Evolutionary conservation across 2,797 vertebrate species (phyloP).

Genomic region (Trachops cirrhosus): DNA sequence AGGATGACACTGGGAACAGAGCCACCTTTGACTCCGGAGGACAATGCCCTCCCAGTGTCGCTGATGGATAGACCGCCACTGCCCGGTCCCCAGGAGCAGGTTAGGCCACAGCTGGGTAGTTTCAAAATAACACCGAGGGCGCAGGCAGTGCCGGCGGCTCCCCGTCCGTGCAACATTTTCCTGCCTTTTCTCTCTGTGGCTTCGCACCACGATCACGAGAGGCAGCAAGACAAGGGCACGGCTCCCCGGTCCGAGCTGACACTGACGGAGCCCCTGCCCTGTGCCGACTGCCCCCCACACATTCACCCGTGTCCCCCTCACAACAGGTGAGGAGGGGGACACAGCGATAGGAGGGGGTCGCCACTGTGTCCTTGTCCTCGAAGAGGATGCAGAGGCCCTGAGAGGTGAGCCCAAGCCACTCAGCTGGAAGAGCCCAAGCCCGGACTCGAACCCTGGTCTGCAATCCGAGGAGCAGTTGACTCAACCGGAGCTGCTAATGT

Average conservation of each 20-base stretch:
- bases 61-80: not conserved
- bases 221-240: rapidly evolving
- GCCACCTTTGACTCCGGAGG: not conserved
- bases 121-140: rapidly evolving
- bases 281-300: rapidly evolving
- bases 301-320: not conserved
- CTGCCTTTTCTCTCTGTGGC: too few relatives aligned
- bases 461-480: not conserved
- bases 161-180: rapidly evolving
- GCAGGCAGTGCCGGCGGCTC: rapidly evolving
- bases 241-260: not conserved
- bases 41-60: not conserved
- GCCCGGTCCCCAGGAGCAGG: not conserved
- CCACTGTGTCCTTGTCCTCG: rapidly evolving
- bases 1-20: not conserved
- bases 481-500: not conserved
- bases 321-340: too few relatives aligned
- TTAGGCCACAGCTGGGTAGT: not conserved
- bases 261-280: rapidly evolving
- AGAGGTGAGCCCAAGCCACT: not conserved
- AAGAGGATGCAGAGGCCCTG: not conserved
- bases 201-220: not conserved
- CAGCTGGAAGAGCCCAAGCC: not conserved
- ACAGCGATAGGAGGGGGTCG: rapidly evolving
- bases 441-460: not conserved